Base-by-base conservation (phyloP, 2,797 vertebrate species). In the Aeoliscus strigatus region DNA sequence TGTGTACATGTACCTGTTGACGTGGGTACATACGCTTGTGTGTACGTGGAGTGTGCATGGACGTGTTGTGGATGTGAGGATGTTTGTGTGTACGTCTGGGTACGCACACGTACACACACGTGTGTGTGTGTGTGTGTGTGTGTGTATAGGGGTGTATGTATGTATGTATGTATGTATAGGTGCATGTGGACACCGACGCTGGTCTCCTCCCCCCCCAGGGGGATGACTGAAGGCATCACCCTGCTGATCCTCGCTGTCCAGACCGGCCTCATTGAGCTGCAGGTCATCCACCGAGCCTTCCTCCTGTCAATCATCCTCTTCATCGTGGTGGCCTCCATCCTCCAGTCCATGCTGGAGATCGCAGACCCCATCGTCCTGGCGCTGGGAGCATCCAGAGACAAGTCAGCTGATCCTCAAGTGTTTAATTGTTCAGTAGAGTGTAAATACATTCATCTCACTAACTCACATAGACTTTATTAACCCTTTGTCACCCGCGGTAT, bases 261-360 rank as follows among this genome's bases (percentile, higher is more conserved):
- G 84, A 99, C 96, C 0, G 96, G 96, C 27, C 90, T 98, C 55
- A 99, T 98, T 40, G 95, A 98, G 66, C 87, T 98, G 27, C 96
- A 98, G 83, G 94, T 99, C 21, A 96, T 99, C 49, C 95, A 99
- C 68, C 83, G 95, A 69, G 96, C 95, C 0, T 98, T 98, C 80
- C 91, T 98, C 35, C 93, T 98, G 61, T 97, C 94, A 77, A 98
- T 98, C 74, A 94, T 98, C 80, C 94, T 98, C 65, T 98, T 97
- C 81, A 98, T 98, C 21, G 94, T 98, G 15, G 94, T 98, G 16
- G 94, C 94, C 17, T 98, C 96, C 52, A 97, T 97, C 58, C 87
- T 98, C 25, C 96, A 98, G 85, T 98, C 96, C 25, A 98, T 98
- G 96, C 70, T 98, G 80, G 94, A 98, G 83, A 98, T 98, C 7